phyloP scores from a whole-genome alignment of 2,888 invertebrate genomes.

The Lumbricus terrestris region DNA sequence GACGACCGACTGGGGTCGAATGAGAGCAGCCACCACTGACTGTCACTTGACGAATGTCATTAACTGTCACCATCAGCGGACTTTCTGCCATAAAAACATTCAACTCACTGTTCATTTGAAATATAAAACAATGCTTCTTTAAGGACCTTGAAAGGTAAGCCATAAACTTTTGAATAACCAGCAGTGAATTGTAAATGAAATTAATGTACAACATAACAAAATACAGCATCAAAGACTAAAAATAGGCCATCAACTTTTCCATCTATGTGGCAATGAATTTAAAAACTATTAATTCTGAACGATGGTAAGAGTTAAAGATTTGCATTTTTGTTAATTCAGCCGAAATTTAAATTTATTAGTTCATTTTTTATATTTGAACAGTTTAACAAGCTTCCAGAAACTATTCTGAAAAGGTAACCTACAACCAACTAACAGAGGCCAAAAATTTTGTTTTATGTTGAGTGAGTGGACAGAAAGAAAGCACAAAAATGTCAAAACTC shows the following conservation, averaged over 20 bases:
- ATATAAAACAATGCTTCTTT: background rate
- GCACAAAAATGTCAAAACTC: background rate
- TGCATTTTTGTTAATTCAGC: background rate
- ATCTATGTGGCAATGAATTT: too few relatives aligned
- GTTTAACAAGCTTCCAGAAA: background rate
- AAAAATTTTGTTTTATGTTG: background rate
- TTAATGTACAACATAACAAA: too few relatives aligned
- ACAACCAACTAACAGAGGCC: too few relatives aligned
- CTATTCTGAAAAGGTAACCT: background rate
- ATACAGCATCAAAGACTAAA: too few relatives aligned
- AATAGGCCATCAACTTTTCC: too few relatives aligned
- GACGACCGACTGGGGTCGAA: background rate
- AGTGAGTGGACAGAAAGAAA: background rate
- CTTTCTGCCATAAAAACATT: constrained; percentile 39
- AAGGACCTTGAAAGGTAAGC: background rate
- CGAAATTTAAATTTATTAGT: background rate
- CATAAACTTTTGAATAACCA: background rate
- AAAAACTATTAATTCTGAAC: too few relatives aligned
- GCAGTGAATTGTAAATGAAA: background rate
- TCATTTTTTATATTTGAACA: background rate
- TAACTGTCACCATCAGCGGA: constrained; percentile 44
- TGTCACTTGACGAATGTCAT: constrained; percentile 45
- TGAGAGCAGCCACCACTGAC: constrained; percentile 15
- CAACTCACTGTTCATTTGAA: background rate
- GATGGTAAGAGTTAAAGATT: too few relatives aligned